Conservation (phyloP, 92 coral and sea anemone species). For the Paramuricea clavata region DNA sequence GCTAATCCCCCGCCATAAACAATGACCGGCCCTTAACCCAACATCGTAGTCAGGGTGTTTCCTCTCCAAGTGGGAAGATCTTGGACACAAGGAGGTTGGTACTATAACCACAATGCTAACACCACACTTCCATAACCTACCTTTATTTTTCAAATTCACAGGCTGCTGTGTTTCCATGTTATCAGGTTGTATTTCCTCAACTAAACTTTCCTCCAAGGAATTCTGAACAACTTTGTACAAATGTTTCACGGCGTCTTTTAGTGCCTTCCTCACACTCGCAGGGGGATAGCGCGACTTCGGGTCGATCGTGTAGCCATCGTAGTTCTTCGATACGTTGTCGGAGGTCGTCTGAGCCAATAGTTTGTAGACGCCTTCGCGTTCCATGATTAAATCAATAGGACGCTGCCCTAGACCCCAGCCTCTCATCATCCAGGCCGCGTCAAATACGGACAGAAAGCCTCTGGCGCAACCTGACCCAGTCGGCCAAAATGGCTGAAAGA, state of each 20-base stretch:
- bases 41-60: too few relatives aligned
- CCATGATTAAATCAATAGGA: slow-evolving; percentile 86
- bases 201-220: slow-evolving; percentile 66
- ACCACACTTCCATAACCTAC: slow-evolving; percentile 53
- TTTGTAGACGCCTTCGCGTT: slow-evolving; percentile 86
- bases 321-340: slow-evolving; percentile 87
- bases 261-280: slow-evolving; percentile 74
- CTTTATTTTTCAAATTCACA: slow-evolving; percentile 70
- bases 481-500: slow-evolving; percentile 95
- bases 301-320: slow-evolving; percentile 77
- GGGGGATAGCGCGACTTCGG: slow-evolving; percentile 93
- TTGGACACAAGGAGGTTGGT: too few relatives aligned
- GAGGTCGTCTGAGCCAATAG: slow-evolving; percentile 96
- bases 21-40: too few relatives aligned
- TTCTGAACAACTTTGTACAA: slow-evolving; percentile 80
- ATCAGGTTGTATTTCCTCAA: slow-evolving; percentile 70
- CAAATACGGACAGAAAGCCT: slow-evolving; percentile 92
- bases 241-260: slow-evolving; percentile 75
- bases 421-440: slow-evolving; percentile 97
- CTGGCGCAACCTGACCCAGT: slow-evolving; percentile 99
- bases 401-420: slow-evolving; percentile 92
- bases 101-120: too few relatives aligned
- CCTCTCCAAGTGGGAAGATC: too few relatives aligned
- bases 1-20: too few relatives aligned
- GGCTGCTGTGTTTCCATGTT: slow-evolving; percentile 85